Conservation (phyloP, 92 coral and sea anemone species). For the Zoanthus sansibaricus region DNA sequence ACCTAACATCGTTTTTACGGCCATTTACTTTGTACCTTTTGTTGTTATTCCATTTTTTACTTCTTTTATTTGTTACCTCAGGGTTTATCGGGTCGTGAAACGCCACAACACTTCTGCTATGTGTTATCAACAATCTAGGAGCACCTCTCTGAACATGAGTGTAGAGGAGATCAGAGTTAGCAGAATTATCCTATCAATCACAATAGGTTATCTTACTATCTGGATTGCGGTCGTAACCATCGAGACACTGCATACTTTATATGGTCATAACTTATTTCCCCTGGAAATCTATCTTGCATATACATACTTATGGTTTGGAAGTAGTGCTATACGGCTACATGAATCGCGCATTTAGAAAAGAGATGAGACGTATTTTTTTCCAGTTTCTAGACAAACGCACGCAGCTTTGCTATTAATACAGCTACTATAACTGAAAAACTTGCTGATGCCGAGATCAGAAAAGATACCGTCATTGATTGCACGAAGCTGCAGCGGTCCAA, state of each 20-base stretch:
- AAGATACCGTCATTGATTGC: not conserved
- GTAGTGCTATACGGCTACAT: conserved; percentile 16
- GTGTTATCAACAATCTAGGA: not conserved
- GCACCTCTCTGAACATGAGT: not conserved
- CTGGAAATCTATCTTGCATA: conserved; percentile 13
- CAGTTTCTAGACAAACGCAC: not conserved
- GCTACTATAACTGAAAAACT: not conserved
- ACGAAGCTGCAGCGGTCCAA: not conserved
- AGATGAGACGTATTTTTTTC: conserved; percentile 20
- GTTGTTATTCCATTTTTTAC: conserved; percentile 1
- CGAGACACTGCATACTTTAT: conserved; percentile 15
- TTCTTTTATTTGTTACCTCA: not conserved
- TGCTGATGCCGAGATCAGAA: not conserved
- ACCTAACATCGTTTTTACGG: conserved; percentile 3
- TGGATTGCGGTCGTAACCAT: conserved; percentile 16
- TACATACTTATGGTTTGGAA: conserved; percentile 27
- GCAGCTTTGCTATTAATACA: not conserved
- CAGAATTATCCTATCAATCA: not conserved
- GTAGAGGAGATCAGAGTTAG: conserved; percentile 26
- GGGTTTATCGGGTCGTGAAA: not conserved
- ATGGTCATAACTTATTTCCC: conserved; percentile 23
- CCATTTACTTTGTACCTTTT: conserved; percentile 3
- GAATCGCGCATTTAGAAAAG: conserved; percentile 19
- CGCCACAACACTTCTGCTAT: not conserved
- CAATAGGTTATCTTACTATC: conserved; percentile 9